Conservation (phyloP, 2,113 vertebrate genomes). For the Erpornis zantholeuca region DNA sequence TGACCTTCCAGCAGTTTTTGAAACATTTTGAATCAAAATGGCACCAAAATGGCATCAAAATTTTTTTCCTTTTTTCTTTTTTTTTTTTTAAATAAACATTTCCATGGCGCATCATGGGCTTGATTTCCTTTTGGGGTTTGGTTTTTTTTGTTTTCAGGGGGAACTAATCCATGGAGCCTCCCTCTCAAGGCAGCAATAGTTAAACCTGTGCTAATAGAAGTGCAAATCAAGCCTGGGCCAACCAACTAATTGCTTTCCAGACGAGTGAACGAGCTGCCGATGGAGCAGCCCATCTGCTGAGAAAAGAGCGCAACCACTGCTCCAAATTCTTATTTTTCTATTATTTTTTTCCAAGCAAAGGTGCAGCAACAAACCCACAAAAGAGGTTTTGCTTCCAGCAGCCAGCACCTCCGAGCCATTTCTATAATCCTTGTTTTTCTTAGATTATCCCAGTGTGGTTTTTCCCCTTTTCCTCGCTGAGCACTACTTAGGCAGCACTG, state of each 20-base stretch:
- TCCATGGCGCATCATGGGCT: neutral
- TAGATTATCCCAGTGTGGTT: conserved; percentile 50
- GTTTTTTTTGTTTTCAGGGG: neutral
- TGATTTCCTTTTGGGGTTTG: neutral
- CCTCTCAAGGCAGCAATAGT: neutral
- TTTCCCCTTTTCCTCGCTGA: neutral
- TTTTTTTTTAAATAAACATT: neutral
- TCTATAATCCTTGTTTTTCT: conserved; percentile 40
- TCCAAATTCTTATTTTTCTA: neutral
- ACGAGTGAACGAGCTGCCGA: neutral
- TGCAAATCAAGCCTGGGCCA: conserved; percentile 17
- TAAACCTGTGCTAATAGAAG: neutral
- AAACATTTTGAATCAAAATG: neutral
- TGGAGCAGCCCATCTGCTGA: conserved; percentile 22
- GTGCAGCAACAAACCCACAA: conserved; percentile 23
- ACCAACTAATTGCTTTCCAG: neutral
- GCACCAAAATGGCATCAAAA: neutral
- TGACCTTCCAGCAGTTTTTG: neutral
- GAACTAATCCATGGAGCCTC: neutral
- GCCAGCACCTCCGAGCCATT: neutral
- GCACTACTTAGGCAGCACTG: conserved; percentile 40
- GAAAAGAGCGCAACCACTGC: neutral
- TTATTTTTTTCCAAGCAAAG: neutral
- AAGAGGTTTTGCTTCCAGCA: conserved; percentile 18
- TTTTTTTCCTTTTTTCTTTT: rapidly evolving